Evolutionary conservation across 2,797 vertebrate genomes (phyloP).

Genomic region (Argyrosomus regius): DNA sequence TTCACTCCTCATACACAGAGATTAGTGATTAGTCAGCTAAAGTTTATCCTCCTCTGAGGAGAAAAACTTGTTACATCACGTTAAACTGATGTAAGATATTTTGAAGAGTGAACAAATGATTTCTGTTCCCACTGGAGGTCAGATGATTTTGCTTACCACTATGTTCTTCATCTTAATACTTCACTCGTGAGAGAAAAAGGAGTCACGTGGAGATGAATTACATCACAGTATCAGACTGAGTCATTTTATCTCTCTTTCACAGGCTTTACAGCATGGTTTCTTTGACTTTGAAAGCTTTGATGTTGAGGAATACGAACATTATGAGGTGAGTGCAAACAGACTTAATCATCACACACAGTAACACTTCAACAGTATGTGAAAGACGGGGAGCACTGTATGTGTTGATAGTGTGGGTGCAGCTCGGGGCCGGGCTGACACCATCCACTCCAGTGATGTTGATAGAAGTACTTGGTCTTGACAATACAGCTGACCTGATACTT

Average conservation of each 20-base stretch:
- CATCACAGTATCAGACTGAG: slow-evolving; percentile 10
- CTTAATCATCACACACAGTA: neutral
- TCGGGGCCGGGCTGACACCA: no score
- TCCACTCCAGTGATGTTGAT: no score
- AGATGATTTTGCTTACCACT: neutral
- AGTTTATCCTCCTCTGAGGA: neutral
- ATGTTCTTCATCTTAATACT: slow-evolving; percentile 45
- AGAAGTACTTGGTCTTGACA: no score
- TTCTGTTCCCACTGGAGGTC: neutral
- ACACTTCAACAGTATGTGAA: no score
- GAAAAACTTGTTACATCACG: neutral
- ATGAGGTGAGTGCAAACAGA: slow-evolving; percentile 86
- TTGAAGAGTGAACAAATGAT: neutral
- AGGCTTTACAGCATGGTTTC: slow-evolving; percentile 93
- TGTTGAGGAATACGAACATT: slow-evolving; percentile 95
- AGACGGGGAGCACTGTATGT: neutral
- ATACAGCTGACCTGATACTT: neutral
- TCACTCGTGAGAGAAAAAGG: slow-evolving; percentile 27
- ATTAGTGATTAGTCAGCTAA: neutral
- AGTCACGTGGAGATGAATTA: slow-evolving; percentile 12
- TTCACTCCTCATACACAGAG: neutral
- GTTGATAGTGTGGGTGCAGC: neutral
- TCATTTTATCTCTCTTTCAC: slow-evolving; percentile 35
- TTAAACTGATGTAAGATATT: slow-evolving; percentile 4
- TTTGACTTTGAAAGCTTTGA: slow-evolving; percentile 94